Evolutionary conservation across 2,113 vertebrate species (phyloP), one percentile per base, ranked within the genome.

Genomic region (Polypterus senegalus): DNA sequence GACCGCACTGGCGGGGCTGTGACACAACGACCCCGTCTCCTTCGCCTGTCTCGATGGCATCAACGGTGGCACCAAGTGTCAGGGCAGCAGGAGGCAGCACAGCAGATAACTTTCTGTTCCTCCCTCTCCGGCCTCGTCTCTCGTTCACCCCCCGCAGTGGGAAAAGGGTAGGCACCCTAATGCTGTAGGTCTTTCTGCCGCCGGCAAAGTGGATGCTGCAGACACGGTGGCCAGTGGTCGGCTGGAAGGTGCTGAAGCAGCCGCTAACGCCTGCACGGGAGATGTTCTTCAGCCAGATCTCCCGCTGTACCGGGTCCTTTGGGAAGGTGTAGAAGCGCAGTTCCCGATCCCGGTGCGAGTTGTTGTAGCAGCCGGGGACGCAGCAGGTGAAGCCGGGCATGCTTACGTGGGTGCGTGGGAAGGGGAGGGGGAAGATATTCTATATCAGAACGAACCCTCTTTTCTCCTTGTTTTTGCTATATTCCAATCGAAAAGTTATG

Each of bases 241-340:
- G 94, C 73, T 97, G 90, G 76, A 97, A 97, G 73, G 94, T 97
- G 78, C 90, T 96, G 79, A 97, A 97, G 76, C 94, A 97, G 72
- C 94, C 94, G 76, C 89, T 93, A 73, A 97, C 94, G 71, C 94
- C 94, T 64, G 92, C 91, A 68, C 94, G 88, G 61, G 94, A 97
- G 77, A 96, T 93, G 78, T 97, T 97, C 88, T 94, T 89, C 67
- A 97, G 89, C 94, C 94, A 97, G 62, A 88, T 84, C 74, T 92
- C 91, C 65, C 94, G 79, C 69, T 94, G 86, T 77, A 88, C 80
- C 63, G 82, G 77, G 75, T 97, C 93, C 83, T 97, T 97, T 10
- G 94, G 94, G 75, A 97, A 97, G 58, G 94, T 97, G 81, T 97
- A 97, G 80, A 97, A 97, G 67, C 93, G 91, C 74, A 97, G 85